Conservation (phyloP, 2,797 vertebrate genomes). For the Tenualosa thibaudeaui region DNA sequence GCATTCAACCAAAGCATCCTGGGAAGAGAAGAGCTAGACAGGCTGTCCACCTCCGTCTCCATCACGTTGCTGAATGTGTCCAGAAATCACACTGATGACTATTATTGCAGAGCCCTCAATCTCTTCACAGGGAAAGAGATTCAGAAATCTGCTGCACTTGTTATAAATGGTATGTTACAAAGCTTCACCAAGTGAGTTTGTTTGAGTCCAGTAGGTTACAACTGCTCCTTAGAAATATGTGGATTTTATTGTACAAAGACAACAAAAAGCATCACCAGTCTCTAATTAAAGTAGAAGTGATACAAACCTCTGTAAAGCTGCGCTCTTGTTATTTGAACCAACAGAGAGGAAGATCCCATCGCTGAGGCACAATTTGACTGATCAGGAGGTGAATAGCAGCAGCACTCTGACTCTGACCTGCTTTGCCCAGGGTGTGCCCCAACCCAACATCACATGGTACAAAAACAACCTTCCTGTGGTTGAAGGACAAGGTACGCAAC, state of each 20-base stretch:
- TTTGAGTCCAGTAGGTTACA: not conserved
- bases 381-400: conserved; percentile 86
- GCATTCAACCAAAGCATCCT: conserved; percentile 56
- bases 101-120: conserved; percentile 77
- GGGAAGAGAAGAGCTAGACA: conserved; percentile 16
- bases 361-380: conserved; percentile 83
- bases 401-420: conserved; percentile 83
- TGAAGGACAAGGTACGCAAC: conserved; percentile 78
- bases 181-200: not conserved
- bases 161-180: conserved; percentile 74
- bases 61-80: conserved; percentile 78
- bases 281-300: not conserved
- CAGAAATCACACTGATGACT: conserved; percentile 63
- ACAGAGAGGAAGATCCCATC: conserved; percentile 76
- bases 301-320: not conserved
- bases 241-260: not conserved
- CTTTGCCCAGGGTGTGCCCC: conserved; percentile 77
- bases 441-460: conserved; percentile 79
- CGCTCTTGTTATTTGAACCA: conserved; percentile 27
- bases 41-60: conserved; percentile 72
- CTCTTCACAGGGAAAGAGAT: conserved; percentile 58
- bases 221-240: not conserved
- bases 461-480: conserved; percentile 78
- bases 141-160: conserved; percentile 66
- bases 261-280: not conserved